Evolutionary conservation across 92 coral and sea anemone genomes (phyloP).

Genomic region (Zoanthus solanderi): DNA sequence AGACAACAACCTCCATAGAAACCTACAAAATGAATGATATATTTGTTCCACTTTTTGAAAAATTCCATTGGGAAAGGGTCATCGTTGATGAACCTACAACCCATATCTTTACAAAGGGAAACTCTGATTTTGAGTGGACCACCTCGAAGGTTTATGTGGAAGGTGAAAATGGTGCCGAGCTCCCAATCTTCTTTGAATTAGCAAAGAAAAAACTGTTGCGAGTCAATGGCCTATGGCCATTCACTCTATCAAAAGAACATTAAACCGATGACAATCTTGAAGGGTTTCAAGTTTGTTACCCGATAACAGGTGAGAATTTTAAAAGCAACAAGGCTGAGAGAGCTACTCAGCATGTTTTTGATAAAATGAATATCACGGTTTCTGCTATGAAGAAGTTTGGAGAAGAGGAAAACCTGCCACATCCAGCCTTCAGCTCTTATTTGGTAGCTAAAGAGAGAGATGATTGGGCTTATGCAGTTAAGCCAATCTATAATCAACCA

Average conservation of each 20-base stretch:
- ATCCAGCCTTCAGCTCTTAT: background rate
- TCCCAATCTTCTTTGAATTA: too few relatives aligned
- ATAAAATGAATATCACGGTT: background rate
- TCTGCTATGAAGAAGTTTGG: too few relatives aligned
- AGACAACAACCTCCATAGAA: too few relatives aligned
- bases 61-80: background rate
- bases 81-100: too few relatives aligned
- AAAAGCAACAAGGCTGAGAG: background rate
- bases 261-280: background rate
- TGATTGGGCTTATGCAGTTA: background rate
- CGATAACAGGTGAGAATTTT: background rate
- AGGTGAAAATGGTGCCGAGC: background rate
- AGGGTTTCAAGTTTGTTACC: background rate
- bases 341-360: background rate
- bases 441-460: too few relatives aligned
- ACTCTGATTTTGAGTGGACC: background rate
- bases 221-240: background rate
- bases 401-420: background rate
- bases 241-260: background rate
- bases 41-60: background rate
- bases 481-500: background rate
- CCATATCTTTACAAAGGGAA: background rate
- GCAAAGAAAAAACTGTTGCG: background rate
- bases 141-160: background rate
- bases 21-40: background rate